Evolutionary conservation across 2,113 vertebrate species (phyloP), one percentile per base, ranked within the genome.

Genomic region (Chitala chitala): DNA sequence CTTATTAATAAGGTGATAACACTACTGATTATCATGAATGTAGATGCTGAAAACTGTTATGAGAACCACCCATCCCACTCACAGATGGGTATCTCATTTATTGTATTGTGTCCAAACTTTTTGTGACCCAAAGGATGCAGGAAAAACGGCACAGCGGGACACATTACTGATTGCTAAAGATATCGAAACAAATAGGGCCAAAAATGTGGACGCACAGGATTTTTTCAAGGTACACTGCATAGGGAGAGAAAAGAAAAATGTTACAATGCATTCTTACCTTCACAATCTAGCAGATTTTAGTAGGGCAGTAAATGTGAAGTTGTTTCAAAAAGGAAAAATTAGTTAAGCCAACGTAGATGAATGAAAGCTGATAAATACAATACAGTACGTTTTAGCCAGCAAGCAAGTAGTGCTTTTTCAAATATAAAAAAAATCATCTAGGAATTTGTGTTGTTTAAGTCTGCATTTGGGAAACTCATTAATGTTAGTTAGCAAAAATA

Each of bases 401-500:
- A 74, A 70, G 65, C 44, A 72, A 75, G 79, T 77, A 79, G 80
- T 77, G 77, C 73, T 78, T 83, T 79, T 78, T 83, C 79, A 73
- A 29, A 76, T 65, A 53, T 59, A 75, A 48, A 46, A 24, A 20
- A 68, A 64, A 72, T 58, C 61, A 53, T 66, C 68, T 76, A 77
- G 71, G 54, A 68, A 38, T 75, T 59, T 29, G 38, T 38, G 40
- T 72, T 31, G 33, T 58, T 31, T 56, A 55, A 2, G 5, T 72
- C 70, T 68, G 44, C 68, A 12, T 59, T 20, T 71, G 5, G 17
- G 63, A 74, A 63, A 46, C 69, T 72, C 8, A 33, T 46, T 69
- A 56, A 68, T 48, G 74, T 66, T 51, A 8, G 24, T 61, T 31
- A 9, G 46, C 31, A n/a, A 48, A 42, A 63, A 73, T n/a, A 48